Evolutionary conservation across 2,113 vertebrate genomes (phyloP), one percentile per base, ranked within the genome.

Genomic region (Myrmecophaga tridactyla): DNA sequence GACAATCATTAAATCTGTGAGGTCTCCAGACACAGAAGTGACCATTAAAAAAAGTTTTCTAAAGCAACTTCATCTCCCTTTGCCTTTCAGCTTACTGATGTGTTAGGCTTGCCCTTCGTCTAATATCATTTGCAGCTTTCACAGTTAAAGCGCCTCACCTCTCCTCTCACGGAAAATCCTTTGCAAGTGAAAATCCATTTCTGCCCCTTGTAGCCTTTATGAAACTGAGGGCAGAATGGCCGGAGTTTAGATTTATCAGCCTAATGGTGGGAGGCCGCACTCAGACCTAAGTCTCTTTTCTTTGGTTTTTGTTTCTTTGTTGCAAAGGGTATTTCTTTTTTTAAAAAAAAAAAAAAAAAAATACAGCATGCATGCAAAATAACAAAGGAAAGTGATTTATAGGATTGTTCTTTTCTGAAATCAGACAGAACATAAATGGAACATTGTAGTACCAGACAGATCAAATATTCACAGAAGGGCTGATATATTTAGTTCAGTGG

Each of bases 301-400:
- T 60, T 72, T 6, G 20, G 53, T 20, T 25, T 80, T 21, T 63
- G 12, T 27, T 7, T 20, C 10, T 21, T 11, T 14, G 15, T 56
- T 20, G 18, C 39, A 97, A 97, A 97, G 94, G 75, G 95, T 97
- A 1, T 89, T n/a, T n/a, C n/a, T n/a, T n/a, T n/a, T n/a, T n/a
- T n/a, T n/a, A n/a, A n/a, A n/a, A n/a, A 46, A 67, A 56, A 90
- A 31, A 51, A n/a, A n/a, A n/a, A n/a, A n/a, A 46, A 67, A 56
- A 90, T 31, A 51, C 87, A 82, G 29, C 41, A 70, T 34, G 2
- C 29, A 60, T 48, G 18, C 13, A 48, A 43, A 43, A 25, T 39
- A 21, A 60, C 56, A 20, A 25, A n/a, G 34, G 56, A 75, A 25
- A 90, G 48, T 48, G 82, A 82, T 80, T 88, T 89, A 91, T 91